phyloP scores from a whole-genome alignment of 2,113 vertebrate genomes.

The Brienomyrus longianalis region DNA sequence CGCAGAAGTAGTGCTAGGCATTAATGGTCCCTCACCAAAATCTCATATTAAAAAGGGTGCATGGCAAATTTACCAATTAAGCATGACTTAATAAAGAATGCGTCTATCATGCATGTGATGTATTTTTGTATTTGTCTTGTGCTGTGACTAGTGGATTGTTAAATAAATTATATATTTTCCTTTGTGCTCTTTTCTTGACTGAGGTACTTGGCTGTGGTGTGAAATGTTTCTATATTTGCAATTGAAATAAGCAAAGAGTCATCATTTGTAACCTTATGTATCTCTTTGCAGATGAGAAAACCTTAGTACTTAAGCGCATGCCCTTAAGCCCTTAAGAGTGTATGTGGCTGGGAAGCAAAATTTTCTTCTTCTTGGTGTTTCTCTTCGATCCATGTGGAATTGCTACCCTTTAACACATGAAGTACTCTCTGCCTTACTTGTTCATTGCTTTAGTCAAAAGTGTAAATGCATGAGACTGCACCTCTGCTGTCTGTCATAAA shows the following conservation, averaged over 20 bases:
- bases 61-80: neutral
- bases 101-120: neutral
- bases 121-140: neutral
- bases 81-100: neutral
- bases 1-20: neutral
- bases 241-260: neutral
- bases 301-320: neutral
- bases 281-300: neutral
- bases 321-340: neutral
- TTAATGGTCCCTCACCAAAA: neutral
- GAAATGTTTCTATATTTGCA: neutral
- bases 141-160: neutral
- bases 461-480: neutral
- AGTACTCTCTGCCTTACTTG: neutral
- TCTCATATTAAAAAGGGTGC: neutral
- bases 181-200: neutral
- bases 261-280: neutral
- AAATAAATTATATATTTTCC: neutral
- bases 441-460: neutral
- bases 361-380: neutral
- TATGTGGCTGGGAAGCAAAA: neutral
- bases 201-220: neutral
- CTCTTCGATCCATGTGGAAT: neutral
- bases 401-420: neutral
- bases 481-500: neutral